Evolutionary conservation across 2,888 invertebrate species (phyloP).

Genomic region (Bedellia somnulentella): DNA sequence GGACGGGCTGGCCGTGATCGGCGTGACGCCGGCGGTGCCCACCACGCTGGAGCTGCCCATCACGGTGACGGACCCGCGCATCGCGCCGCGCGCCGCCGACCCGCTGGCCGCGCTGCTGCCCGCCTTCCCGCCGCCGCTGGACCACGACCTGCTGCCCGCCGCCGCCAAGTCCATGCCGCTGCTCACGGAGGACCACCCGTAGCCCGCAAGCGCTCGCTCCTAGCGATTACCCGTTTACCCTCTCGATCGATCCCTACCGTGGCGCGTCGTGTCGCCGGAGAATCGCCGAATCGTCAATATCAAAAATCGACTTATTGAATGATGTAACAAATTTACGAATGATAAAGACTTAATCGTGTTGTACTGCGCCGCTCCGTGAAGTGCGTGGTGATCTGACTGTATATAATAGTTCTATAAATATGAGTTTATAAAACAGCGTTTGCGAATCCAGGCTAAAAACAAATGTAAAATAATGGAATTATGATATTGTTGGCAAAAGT

Average conservation of each 20-base stretch:
- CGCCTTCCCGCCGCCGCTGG: constrained; percentile 7
- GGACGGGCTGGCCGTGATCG: constrained; percentile 61
- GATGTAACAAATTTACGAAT: no score
- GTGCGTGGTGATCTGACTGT: neutral
- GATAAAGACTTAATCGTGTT: neutral
- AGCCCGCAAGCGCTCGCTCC: constrained; percentile 37
- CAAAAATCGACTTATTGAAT: no score
- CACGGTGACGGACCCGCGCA: constrained; percentile 75
- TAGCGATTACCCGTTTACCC: constrained; percentile 38
- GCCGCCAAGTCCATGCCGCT: constrained; percentile 42
- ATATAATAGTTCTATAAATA: no score
- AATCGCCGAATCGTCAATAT: no score
- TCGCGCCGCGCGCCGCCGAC: constrained; percentile 57
- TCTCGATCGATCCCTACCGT: no score
- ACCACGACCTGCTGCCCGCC: constrained; percentile 22
- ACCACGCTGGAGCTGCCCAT: constrained; percentile 75
- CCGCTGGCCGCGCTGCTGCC: constrained; percentile 18
- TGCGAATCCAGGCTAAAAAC: no score
- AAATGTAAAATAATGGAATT: no score
- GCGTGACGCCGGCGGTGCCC: constrained; percentile 63
- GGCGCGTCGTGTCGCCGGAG: no score
- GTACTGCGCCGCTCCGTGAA: neutral
- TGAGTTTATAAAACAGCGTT: no score
- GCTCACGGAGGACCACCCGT: constrained; percentile 23
- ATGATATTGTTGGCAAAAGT: constrained; percentile 50